Evolutionary conservation across 2,888 invertebrate genomes (phyloP), one percentile per base, ranked within the genome.

Genomic region (Erynnis tages): DNA sequence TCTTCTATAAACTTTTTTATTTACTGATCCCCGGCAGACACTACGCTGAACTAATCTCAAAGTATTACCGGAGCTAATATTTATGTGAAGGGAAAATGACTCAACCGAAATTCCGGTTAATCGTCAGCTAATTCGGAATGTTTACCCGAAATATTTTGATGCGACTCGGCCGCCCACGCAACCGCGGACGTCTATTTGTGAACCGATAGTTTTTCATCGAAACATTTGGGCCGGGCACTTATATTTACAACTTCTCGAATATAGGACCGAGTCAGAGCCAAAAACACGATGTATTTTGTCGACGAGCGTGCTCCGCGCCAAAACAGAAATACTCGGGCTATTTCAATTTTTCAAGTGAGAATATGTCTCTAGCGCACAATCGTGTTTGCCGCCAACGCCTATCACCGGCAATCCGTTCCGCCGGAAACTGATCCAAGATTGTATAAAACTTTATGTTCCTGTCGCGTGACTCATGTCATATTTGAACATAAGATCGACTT

Each of bases 111-210:
- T 53, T 54, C 57, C 58, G 52, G 55, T 56, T 58, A 59, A 59
- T 58, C 57, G 47, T 44, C 44, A 45, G 69, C 70, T 72, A 73
- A 76, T 76, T 77, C 65, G 61, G 72, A 72, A 73, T 76, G 76
- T 80, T 79, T 74, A 73, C 73, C 67, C 72, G 76, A 71, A 79
- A 81, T 79, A 79, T 81, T 79, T 75, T 75, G 75, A 76, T 73
- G 71, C 64, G 63, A 59, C 61, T 19, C 29, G 29, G 55, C 67
- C 76, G 67, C 85, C 85, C 76, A 82, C 85, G 79, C 76, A 71
- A 73, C 65, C 60, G 62, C 62, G 55, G 52, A 44, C 66, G 67
- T 72, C 71, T 83, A 82, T 82, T 82, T 80, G 70, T 62, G 69
- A 65, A 63, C 54, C 19, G 43, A 54, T 54, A 53, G 56, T 56